Conservation (phyloP, 1,140 invertebrate genomes). For the Pogonomyrmex barbatus region DNA sequence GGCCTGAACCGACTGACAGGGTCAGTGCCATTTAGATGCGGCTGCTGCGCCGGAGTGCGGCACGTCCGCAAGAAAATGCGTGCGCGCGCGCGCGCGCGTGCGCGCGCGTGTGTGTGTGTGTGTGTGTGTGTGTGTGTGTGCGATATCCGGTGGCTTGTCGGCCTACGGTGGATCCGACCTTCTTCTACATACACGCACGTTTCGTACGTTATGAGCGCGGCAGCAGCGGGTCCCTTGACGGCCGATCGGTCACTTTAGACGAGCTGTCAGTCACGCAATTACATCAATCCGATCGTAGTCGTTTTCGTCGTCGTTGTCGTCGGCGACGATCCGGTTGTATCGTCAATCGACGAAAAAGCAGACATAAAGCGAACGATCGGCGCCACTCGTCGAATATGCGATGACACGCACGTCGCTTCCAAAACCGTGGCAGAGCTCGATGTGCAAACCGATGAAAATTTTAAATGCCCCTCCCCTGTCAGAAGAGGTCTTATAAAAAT, state of each 20-base stretch:
- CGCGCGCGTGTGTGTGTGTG: not conserved
- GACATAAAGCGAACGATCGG: constrained; percentile 52
- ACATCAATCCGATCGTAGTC: constrained; percentile 74
- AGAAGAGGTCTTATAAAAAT: not conserved
- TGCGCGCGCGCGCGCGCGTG: not conserved
- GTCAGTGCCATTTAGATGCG: constrained; percentile 60
- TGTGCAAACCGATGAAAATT: constrained; percentile 2
- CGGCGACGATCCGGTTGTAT: constrained; percentile 37
- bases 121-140: constrained; percentile 12
- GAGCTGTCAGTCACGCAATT: constrained; percentile 78
- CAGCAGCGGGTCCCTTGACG: constrained; percentile 56
- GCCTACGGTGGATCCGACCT: constrained; percentile 43
- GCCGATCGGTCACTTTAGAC: constrained; percentile 74
- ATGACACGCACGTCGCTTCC: not conserved
- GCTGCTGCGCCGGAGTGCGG: constrained; percentile 8
- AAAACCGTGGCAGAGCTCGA: not conserved
- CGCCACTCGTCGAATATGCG: constrained; percentile 46
- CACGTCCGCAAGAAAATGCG: constrained; percentile 50
- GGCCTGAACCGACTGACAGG: constrained; percentile 43
- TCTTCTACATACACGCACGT: constrained; percentile 54
- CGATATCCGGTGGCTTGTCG: constrained; percentile 73
- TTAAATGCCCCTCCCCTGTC: not conserved
- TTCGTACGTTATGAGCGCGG: constrained; percentile 52
- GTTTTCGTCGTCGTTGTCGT: constrained; percentile 37
- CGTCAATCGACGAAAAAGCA: constrained; percentile 49